Evolutionary conservation across 2,113 vertebrate genomes (phyloP), one percentile per base, ranked within the genome.

Genomic region (Takifugu bimaculatus): DNA sequence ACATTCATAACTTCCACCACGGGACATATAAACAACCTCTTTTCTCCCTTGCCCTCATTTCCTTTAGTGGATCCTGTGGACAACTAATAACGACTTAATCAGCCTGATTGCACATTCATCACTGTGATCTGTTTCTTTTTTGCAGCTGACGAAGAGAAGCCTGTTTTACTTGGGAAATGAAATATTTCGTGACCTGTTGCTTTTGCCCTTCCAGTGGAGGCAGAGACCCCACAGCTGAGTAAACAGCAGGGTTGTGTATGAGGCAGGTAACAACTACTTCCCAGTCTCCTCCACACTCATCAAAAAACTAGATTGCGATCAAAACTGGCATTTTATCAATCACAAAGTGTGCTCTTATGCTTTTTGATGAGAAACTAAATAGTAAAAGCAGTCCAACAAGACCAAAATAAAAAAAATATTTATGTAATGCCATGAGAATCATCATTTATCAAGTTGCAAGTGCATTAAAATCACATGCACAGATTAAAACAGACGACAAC

Each of bases 81-180:
- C 80, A 80, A 80, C 82, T 90, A 89, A 90, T 91, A 90, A 89
- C 57, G 85, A 89, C 71, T 91, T 89, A 85, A 90, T 90, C 89
- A 90, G 88, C 83, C 83, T 92, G 89, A 92, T 91, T 91, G 89
- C 90, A 87, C 90, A 91, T 92, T 86, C 87, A 90, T 92, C 89
- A 91, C 88, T 76, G 67, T 76, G 84, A 89, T 85, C 81, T 60
- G 77, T 83, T 81, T 77, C 78, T 69, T 65, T 81, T 73, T 69
- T 78, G 69, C 67, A 70, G 70, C 72, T 59, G 74, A 85, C 63
- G 65, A 80, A 73, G 82, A 74, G 75, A 82, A 85, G 82, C 72
- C 47, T 92, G 91, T 92, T 92, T 91, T 89, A 87, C 89, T 92
- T 91, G 89, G 89, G 90, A 92, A 91, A 92, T 91, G 89, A 91